These are phyloP conservation scores for Pomacea maculata DNA, from an alignment of 1,140 invertebrate species.

Conservation along the genomic window DNA sequence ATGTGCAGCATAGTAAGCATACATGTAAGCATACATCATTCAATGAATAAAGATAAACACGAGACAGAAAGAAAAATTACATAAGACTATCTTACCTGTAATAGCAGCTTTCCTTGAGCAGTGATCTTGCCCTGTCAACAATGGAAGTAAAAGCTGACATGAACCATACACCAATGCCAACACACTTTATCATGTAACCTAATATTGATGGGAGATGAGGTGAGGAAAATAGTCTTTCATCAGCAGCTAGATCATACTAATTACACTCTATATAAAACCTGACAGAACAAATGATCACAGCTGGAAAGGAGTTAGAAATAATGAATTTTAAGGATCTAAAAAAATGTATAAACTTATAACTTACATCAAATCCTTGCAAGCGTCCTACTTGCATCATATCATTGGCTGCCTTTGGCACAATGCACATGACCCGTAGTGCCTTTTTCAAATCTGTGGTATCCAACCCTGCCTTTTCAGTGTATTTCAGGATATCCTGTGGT, in stretches of 20 bases:
- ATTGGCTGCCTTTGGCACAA: constrained; percentile 96
- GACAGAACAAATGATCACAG: neutral
- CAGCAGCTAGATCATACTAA: too few relatives aligned
- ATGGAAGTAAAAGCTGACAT: constrained; percentile 7
- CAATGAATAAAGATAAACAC: neutral
- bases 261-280: too few relatives aligned
- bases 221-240: too few relatives aligned
- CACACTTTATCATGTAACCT: too few relatives aligned
- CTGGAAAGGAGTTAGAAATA: neutral
- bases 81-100: constrained; percentile 70
- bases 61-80: neutral
- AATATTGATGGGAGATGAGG: too few relatives aligned
- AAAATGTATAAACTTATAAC: constrained; percentile 39
- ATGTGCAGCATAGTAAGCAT: neutral
- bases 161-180: neutral
- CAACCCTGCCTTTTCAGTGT: constrained; percentile 70
- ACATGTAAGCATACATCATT: neutral
- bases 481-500: constrained; percentile 70
- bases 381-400: constrained; percentile 99
- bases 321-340: neutral
- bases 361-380: constrained; percentile 95
- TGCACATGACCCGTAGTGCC: constrained; percentile 80
- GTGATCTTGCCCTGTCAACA: constrained; percentile 90
- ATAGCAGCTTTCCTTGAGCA: constrained; percentile 92
- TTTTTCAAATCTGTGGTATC: constrained; percentile 76